These are phyloP conservation scores for Ostrea edulis DNA, from an alignment of 1,140 invertebrate species.

Conservation along the genomic window DNA sequence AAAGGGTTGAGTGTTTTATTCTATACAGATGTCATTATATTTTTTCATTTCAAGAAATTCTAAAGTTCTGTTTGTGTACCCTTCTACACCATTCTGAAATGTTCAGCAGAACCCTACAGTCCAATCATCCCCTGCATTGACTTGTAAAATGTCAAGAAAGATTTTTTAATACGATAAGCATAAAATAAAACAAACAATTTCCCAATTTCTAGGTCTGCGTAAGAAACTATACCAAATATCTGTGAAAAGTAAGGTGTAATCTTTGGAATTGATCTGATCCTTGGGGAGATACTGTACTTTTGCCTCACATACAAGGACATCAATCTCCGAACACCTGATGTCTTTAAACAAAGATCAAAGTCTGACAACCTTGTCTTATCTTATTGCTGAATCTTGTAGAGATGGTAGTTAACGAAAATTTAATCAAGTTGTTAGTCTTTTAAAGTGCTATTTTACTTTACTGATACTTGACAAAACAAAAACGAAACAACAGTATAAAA, in stretches of 20 bases:
- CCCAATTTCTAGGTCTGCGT: not conserved
- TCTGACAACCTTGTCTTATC: not conserved
- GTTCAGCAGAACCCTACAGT: not conserved
- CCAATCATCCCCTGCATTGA: not conserved
- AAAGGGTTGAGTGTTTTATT: not conserved
- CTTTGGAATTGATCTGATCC: constrained; percentile 15
- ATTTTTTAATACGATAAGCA: not conserved
- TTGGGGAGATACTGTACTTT: constrained; percentile 20
- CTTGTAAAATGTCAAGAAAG: constrained; percentile 18
- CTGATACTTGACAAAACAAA: not conserved
- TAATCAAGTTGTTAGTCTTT: constrained; percentile 19
- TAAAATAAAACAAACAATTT: not conserved
- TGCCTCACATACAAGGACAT: not conserved
- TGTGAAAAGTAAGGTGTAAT: not conserved
- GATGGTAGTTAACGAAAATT: constrained; percentile 9
- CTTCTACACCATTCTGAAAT: not conserved
- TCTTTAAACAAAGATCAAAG: constrained; percentile 15
- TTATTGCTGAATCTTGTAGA: not conserved
- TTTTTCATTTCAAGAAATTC: not conserved
- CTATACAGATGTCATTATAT: not conserved
- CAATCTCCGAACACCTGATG: constrained; percentile 10
- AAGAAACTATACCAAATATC: not conserved
- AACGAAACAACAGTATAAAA: not conserved
- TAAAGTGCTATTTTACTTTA: constrained; percentile 2
- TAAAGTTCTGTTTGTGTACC: not conserved